Evolutionary conservation across 1,140 invertebrate genomes (phyloP).

Genomic region (Meteorus sp.): DNA sequence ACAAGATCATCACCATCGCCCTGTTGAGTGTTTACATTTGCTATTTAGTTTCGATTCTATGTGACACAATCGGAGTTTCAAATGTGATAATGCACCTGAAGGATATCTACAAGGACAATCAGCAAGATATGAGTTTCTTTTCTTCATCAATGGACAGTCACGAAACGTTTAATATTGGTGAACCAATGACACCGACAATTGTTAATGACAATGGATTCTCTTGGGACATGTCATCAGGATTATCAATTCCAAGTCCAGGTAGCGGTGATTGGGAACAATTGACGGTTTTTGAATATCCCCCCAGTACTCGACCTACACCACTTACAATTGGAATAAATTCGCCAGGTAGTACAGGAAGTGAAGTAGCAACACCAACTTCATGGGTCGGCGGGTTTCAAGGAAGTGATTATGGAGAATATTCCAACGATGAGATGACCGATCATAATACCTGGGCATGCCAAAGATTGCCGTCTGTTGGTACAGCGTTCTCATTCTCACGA

Average conservation of each 20-base stretch:
- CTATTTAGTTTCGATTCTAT: no score
- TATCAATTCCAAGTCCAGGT: slow-evolving; percentile 29
- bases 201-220: neutral
- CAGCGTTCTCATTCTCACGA: slow-evolving; percentile 51
- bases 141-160: slow-evolving; percentile 22
- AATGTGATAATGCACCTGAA: slow-evolving; percentile 25
- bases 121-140: slow-evolving; percentile 3
- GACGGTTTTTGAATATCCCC: slow-evolving; percentile 43
- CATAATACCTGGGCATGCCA: slow-evolving; percentile 21
- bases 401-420: slow-evolving; percentile 37
- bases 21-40: no score
- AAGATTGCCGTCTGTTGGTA: slow-evolving; percentile 45
- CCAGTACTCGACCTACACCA: slow-evolving; percentile 13
- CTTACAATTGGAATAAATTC: slow-evolving; percentile 29
- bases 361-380: slow-evolving; percentile 39
- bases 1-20: no score
- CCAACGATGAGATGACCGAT: slow-evolving; percentile 33
- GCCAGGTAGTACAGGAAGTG: slow-evolving; percentile 40
- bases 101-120: neutral
- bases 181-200: neutral
- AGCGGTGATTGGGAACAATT: slow-evolving; percentile 48
- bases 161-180: slow-evolving; percentile 20
- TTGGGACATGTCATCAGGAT: slow-evolving; percentile 30
- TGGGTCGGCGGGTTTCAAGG: slow-evolving; percentile 33
- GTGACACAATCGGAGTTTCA: neutral